Conservation (phyloP, 2,888 invertebrate species). For the Tenthredo mesomela region DNA sequence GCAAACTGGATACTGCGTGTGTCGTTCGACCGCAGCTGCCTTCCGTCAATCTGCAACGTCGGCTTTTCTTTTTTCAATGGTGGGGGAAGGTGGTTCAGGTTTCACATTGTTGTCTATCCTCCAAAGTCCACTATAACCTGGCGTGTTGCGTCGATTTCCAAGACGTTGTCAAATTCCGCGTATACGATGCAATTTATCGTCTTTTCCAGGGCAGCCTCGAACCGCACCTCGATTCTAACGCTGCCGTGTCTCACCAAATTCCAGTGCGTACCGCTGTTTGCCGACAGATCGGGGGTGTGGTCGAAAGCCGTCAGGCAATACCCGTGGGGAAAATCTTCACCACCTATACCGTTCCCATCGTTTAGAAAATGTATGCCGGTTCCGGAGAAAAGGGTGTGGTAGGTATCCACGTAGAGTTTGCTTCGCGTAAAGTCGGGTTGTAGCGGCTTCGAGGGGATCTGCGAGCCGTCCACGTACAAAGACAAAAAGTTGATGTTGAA, state of each 20-base stretch:
- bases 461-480: slow-evolving; percentile 58
- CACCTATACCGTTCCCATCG: slow-evolving; percentile 55
- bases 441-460: slow-evolving; percentile 57
- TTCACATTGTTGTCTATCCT: background rate
- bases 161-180: slow-evolving; percentile 66
- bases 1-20: background rate
- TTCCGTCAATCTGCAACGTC: too few species aligned
- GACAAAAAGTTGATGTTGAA: slow-evolving; percentile 57
- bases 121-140: slow-evolving; percentile 58
- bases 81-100: background rate
- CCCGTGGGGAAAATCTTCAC: slow-evolving; percentile 54
- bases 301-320: slow-evolving; percentile 64
- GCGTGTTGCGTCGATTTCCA: slow-evolving; percentile 64
- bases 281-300: slow-evolving; percentile 63
- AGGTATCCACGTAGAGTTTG: slow-evolving; percentile 57
- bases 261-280: slow-evolving; percentile 58
- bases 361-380: slow-evolving; percentile 59
- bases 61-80: too few species aligned
- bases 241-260: slow-evolving; percentile 59
- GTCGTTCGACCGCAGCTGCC: too few species aligned
- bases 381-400: slow-evolving; percentile 61
- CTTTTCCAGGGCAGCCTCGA: slow-evolving; percentile 56
- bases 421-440: slow-evolving; percentile 53
- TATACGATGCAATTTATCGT: slow-evolving; percentile 63
- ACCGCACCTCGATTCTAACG: slow-evolving; percentile 63